Evolutionary conservation across 64 coral and sea anemone genomes (phyloP).

Genomic region (Acropora tenuis): DNA sequence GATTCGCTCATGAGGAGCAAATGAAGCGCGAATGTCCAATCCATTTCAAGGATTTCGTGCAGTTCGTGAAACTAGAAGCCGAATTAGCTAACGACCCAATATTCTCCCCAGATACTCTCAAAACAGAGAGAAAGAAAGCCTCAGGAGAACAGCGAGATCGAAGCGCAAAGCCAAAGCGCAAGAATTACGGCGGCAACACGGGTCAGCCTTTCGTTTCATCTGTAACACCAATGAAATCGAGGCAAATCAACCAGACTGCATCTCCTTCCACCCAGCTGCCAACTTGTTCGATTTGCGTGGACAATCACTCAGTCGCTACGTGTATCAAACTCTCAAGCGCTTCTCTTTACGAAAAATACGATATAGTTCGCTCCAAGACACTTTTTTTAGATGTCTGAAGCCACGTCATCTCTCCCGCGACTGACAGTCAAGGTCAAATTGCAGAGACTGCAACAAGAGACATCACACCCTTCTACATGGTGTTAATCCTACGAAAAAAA

Average conservation of each 20-base stretch:
- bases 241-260: too few species aligned
- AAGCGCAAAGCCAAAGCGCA: background rate
- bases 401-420: constrained; percentile 4
- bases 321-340: constrained; percentile 35
- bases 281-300: constrained; percentile 46
- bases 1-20: background rate
- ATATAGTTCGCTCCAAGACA: constrained; percentile 12
- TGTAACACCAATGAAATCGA: too few species aligned
- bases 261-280: background rate
- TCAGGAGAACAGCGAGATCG: background rate
- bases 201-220: too few species aligned
- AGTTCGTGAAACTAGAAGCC: background rate
- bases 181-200: too few species aligned
- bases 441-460: constrained; percentile 25
- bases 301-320: constrained; percentile 29
- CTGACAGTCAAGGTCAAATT: constrained; percentile 11
- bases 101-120: background rate
- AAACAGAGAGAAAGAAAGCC: background rate
- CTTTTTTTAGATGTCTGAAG: constrained; percentile 63
- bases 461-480: constrained; percentile 57
- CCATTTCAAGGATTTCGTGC: background rate
- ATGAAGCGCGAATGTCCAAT: background rate
- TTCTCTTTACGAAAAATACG: background rate
- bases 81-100: background rate
- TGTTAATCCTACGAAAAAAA: background rate